These are phyloP conservation scores for Tolypeutes matacus DNA, from an alignment of 2,797 vertebrate species.

Conservation along the genomic window DNA sequence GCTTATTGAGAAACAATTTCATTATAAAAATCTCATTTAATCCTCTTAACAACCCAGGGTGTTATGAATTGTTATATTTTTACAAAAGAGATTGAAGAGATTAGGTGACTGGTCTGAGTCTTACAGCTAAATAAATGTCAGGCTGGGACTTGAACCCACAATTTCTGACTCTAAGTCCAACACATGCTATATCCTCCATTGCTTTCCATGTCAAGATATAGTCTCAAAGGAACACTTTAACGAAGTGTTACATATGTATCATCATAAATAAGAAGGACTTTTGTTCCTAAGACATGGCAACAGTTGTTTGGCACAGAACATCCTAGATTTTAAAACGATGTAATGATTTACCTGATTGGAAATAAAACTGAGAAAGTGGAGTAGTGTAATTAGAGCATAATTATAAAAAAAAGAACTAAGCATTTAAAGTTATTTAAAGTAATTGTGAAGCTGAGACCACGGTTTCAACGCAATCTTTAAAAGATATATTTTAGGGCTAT, in stretches of 20 bases:
- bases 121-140: neutral
- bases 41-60: neutral
- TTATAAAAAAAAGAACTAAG: neutral
- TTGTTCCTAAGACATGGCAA: neutral
- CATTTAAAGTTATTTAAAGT: conserved; percentile 31
- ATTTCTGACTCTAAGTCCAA: neutral
- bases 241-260: neutral
- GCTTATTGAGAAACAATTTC: neutral
- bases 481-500: neutral
- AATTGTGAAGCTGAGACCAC: neutral
- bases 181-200: neutral
- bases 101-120: neutral
- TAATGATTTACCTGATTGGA: neutral
- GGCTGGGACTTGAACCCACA: neutral
- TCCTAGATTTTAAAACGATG: conserved; percentile 4
- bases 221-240: neutral
- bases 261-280: neutral
- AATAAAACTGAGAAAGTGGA: conserved; percentile 16
- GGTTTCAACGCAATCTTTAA: neutral
- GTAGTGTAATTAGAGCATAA: conserved; percentile 15
- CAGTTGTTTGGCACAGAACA: neutral
- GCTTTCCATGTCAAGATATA: neutral
- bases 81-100: neutral
- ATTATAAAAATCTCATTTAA: conserved; percentile 21
- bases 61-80: conserved; percentile 22